Percentiles rank a stretch among this genome's conserved stretches.
Conservation (phyloP, 2,797 vertebrate species). For the Oreochromis mossambicus region DNA sequence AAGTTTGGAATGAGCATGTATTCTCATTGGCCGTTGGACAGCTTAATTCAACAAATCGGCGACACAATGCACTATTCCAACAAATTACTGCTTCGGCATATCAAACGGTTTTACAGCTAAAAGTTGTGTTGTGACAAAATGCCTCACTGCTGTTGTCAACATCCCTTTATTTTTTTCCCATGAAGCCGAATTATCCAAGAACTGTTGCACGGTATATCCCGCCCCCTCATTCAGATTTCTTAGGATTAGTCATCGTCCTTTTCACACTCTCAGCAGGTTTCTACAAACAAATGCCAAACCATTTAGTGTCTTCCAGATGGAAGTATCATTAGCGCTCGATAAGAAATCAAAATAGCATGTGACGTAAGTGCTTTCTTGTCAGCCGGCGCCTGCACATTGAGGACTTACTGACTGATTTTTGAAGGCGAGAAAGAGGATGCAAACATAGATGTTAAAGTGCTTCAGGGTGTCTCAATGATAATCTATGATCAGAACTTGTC, state of each 20-base stretch:
- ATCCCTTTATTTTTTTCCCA: background rate
- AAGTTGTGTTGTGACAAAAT: conserved; percentile 42
- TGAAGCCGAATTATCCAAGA: background rate
- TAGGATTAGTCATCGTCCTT: conserved; percentile 29
- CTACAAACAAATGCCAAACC: conserved; percentile 25
- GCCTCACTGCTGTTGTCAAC: conserved; percentile 10
- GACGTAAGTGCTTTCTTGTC: background rate
- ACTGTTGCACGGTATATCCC: background rate
- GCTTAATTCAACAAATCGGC: background rate
- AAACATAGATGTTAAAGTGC: background rate
- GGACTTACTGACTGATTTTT: background rate
- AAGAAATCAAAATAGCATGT: background rate
- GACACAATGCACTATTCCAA: background rate
- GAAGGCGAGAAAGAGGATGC: background rate
- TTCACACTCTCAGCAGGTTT: conserved; percentile 40
- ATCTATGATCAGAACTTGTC: background rate
- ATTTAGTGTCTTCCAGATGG: conserved; percentile 8
- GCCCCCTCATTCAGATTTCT: conserved; percentile 13
- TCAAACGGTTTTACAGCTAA: background rate
- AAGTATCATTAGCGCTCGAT: background rate
- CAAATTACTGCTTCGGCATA: conserved; percentile 1
- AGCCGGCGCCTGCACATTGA: background rate
- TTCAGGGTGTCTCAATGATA: background rate
- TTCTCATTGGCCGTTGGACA: background rate
- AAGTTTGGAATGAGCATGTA: background rate